phyloP scores from a whole-genome alignment of 2,797 vertebrate species.

The Onychomys arenicola region DNA sequence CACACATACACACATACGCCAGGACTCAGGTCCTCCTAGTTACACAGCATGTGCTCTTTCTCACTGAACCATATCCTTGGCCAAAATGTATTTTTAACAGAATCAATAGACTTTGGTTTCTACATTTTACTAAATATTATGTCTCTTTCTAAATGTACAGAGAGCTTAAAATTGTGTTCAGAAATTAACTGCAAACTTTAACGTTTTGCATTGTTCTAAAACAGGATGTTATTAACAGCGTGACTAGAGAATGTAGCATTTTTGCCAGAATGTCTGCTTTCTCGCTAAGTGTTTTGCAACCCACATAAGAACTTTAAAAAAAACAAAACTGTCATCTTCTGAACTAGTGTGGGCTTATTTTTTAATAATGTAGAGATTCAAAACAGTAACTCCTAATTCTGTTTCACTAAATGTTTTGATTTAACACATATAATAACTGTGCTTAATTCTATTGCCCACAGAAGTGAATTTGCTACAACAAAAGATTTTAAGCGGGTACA shows the following conservation, averaged over 20 bases:
- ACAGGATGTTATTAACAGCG: neutral
- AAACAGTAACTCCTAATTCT: conserved; percentile 38
- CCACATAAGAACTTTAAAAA: conserved; percentile 37
- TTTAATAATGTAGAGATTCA: conserved; percentile 59
- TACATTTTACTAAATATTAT: neutral
- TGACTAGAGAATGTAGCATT: neutral
- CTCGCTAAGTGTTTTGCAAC: conserved; percentile 56
- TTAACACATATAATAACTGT: neutral
- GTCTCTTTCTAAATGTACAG: conserved; percentile 39
- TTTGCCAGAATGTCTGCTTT: conserved; percentile 59
- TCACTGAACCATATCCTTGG: neutral
- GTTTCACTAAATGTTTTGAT: conserved; percentile 64
- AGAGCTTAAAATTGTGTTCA: conserved; percentile 14
- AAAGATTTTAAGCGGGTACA: neutral
- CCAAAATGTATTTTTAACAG: neutral
- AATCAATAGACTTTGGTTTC: neutral
- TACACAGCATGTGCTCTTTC: neutral
- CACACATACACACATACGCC: no score
- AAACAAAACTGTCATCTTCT: conserved; percentile 44
- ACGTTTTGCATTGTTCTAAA: conserved; percentile 67
- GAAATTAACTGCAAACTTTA: conserved; percentile 21
- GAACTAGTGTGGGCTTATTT: conserved; percentile 29
- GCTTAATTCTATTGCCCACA: conserved; percentile 9
- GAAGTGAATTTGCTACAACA: conserved; percentile 30
- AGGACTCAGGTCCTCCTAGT: neutral